Evolutionary conservation across 2,888 invertebrate genomes (phyloP).

Genomic region (Zeuzera pyrina): DNA sequence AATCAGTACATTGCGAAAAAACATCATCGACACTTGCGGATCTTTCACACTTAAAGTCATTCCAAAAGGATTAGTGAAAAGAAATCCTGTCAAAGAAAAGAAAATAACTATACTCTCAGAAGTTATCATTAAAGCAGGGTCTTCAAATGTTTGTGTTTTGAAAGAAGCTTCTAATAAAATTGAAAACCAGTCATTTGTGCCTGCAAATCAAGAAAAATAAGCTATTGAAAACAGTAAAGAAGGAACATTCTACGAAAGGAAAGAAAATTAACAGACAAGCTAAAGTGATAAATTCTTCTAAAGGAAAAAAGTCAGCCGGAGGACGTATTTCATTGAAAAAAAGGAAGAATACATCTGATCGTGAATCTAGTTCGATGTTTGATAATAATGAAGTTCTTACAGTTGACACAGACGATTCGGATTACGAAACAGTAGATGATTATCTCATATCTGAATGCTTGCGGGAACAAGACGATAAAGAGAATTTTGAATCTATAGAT

Average conservation of each 20-base stretch:
- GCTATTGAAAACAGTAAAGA: background rate
- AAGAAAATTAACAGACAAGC: conserved; percentile 1
- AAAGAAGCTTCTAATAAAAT: background rate
- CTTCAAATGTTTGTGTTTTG: conserved; percentile 4
- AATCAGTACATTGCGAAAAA: no score
- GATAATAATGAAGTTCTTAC: conserved; percentile 1
- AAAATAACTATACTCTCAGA: conserved; percentile 7
- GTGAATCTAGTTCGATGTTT: conserved; percentile 3
- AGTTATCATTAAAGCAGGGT: conserved; percentile 6
- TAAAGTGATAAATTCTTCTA: background rate
- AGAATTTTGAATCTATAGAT: conserved; percentile 7
- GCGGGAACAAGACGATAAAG: conserved; percentile 9
- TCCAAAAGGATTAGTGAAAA: background rate
- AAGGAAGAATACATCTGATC: no score
- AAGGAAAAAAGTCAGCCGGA: background rate
- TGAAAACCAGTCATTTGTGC: conserved; percentile 1
- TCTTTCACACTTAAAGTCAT: no score
- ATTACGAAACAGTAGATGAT: conserved; percentile 10
- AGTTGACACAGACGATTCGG: conserved; percentile 6
- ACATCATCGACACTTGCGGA: no score
- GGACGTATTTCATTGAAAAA: no score
- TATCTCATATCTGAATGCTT: conserved; percentile 7
- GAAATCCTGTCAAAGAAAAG: background rate
- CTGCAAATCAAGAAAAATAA: conserved; percentile 1
- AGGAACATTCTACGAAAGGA: conserved; percentile 1